A percentile compares a stretch with the other conserved stretches of the same genome.
phyloP scores from a whole-genome alignment of 2,888 invertebrate genomes.

The Artemia sinica region DNA sequence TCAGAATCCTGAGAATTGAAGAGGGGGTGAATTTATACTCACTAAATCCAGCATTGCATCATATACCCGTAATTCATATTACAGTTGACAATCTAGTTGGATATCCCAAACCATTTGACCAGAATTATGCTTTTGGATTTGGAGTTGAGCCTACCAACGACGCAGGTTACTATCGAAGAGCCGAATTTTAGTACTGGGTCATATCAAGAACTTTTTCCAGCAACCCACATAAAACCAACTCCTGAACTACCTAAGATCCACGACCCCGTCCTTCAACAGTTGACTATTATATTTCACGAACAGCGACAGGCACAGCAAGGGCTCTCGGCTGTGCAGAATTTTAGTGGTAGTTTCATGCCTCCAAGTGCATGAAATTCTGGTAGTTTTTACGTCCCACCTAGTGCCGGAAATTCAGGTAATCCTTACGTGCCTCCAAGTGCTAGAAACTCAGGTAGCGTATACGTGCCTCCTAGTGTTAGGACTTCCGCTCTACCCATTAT shows the following conservation, averaged over 20 bases:
- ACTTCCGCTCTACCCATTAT: too few relatives aligned
- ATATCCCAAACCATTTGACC: constrained; percentile 16
- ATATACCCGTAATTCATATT: constrained; percentile 15
- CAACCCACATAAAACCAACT: neutral
- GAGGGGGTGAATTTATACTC: too few relatives aligned
- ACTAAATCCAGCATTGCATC: constrained; percentile 14
- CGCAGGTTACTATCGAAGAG: neutral
- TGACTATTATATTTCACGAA: neutral
- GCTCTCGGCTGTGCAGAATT: neutral
- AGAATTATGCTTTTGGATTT: constrained; percentile 19
- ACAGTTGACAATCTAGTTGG: constrained; percentile 8
- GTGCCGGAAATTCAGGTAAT: neutral
- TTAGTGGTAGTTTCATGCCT: too few relatives aligned
- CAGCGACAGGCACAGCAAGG: neutral
- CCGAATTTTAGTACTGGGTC: neutral
- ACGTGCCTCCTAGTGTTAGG: too few relatives aligned
- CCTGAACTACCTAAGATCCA: neutral
- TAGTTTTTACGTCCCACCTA: neutral
- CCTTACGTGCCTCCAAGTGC: too few relatives aligned
- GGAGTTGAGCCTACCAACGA: constrained; percentile 13
- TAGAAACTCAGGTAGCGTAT: too few relatives aligned
- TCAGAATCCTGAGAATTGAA: too few relatives aligned
- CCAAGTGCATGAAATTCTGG: neutral
- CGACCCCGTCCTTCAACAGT: neutral
- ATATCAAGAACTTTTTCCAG: neutral